Evolutionary conservation across 2,797 vertebrate species (phyloP), one percentile per base, ranked within the genome.

Genomic region (Pangasius krempfi): DNA sequence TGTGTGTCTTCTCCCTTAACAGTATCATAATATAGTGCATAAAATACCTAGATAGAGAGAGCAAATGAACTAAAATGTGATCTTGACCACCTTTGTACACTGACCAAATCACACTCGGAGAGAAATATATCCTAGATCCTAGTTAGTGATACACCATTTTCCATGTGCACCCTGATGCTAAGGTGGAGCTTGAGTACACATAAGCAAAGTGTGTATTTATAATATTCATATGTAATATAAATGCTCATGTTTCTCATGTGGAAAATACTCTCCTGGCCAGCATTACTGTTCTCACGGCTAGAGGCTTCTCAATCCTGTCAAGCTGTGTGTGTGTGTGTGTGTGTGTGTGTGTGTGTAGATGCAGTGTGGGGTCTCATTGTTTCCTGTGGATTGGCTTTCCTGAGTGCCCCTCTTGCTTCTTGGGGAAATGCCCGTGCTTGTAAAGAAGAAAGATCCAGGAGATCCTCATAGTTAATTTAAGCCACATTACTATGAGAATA

Each of bases 381-480:
- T 47, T 47, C 44, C 44, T 47, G 44, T 47, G 8, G 44, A 47
- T 9, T 47, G 44, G 44, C 44, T 8, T 47, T 47, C 93, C 92
- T 60, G 54, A 91, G 82, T 78, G 58, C 27, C 91, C 92, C 92
- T 82, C 80, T 66, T 90, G 91, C 50, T 89, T 91, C 87, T 52
- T 81, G 62, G 90, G 88, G 91, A 92, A 92, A 91, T 92, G 88
- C 90, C 89, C 92, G 92, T 88, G 40, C 88, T 94, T 87, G 54
- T 93, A 93, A 94, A 94, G 82, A 94, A 94, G 76, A 62, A 86
- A 84, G 84, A 88, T 86, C 80, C 85, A 5, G 88, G 88, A 76
- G 84, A 90, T 91, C 89, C 89, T 89, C 72, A 0, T 30, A 79
- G 88, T 90, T 89, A 88, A 87, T 91, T 83, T 92, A 86, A 83